Conservation (phyloP, 1,140 invertebrate species). For the Schlechtendalia chinensis region DNA sequence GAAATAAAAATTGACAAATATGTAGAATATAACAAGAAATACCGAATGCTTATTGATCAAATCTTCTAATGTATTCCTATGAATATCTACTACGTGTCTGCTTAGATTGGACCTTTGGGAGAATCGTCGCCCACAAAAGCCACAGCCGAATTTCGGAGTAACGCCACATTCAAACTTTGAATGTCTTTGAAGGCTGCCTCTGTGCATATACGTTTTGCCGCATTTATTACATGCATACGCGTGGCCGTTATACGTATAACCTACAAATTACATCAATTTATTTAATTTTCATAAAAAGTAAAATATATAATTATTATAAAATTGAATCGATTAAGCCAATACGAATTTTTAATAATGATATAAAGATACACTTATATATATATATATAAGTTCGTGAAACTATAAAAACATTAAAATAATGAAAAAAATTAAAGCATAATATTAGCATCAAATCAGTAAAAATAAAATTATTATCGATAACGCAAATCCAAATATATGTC, state of each 20-base stretch:
- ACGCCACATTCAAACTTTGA: constrained; percentile 55
- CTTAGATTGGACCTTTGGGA: constrained; percentile 43
- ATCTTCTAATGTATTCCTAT: constrained; percentile 25
- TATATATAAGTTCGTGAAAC: background rate
- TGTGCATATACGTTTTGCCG: constrained; percentile 56
- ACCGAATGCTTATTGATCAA: constrained; percentile 20
- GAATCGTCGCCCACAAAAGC: constrained; percentile 53
- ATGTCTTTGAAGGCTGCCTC: constrained; percentile 55
- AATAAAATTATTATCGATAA: background rate
- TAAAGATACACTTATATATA: too few species aligned
- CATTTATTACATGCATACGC: constrained; percentile 55
- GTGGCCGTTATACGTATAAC: background rate
- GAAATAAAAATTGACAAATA: background rate
- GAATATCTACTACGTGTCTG: constrained; percentile 32
- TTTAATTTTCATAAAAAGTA: background rate
- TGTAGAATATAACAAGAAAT: background rate
- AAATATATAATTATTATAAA: background rate
- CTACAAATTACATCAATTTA: constrained; percentile 3
- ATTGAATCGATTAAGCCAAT: constrained; percentile 18
- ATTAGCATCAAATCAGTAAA: background rate
- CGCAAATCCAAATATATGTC: background rate
- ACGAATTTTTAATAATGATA: background rate
- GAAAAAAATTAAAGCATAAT: background rate
- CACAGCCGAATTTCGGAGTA: constrained; percentile 56
- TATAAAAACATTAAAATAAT: background rate